Evolutionary conservation across 2,113 vertebrate genomes (phyloP).

Genomic region (Phaethon lepturus): DNA sequence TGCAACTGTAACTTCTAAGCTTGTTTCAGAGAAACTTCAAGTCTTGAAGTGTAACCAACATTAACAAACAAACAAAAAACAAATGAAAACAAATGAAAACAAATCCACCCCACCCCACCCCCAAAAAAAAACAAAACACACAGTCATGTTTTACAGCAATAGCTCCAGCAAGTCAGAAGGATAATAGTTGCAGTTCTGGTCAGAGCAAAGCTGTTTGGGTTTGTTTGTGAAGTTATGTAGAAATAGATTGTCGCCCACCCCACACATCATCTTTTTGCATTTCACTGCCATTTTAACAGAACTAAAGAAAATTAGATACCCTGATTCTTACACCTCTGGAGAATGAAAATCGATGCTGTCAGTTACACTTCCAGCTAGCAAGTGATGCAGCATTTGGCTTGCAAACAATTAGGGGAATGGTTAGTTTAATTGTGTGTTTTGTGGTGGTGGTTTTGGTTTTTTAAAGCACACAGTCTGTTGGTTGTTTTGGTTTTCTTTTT

Average conservation of each 20-base stretch:
- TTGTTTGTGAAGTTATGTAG: background rate
- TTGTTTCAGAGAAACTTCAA: background rate
- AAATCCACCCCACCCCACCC: rapidly evolving
- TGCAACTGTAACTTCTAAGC: background rate
- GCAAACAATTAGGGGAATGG: background rate
- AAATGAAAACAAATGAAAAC: background rate
- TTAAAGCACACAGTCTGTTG: background rate
- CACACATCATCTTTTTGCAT: background rate
- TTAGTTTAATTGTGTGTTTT: background rate
- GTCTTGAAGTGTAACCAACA: background rate
- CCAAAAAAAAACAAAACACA: no score
- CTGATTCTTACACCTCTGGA: background rate
- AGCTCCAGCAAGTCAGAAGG: background rate
- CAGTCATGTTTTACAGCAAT: background rate
- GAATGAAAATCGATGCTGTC: background rate
- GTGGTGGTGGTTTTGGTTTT: background rate
- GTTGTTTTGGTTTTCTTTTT: background rate
- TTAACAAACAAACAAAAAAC: background rate
- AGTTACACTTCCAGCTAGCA: background rate
- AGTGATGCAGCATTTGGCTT: background rate
- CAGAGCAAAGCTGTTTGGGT: background rate
- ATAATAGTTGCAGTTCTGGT: background rate
- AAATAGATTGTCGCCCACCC: background rate
- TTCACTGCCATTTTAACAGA: background rate
- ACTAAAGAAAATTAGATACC: background rate